Evolutionary conservation across 1,140 invertebrate species (phyloP).

Genomic region (Procambarus virginalis): DNA sequence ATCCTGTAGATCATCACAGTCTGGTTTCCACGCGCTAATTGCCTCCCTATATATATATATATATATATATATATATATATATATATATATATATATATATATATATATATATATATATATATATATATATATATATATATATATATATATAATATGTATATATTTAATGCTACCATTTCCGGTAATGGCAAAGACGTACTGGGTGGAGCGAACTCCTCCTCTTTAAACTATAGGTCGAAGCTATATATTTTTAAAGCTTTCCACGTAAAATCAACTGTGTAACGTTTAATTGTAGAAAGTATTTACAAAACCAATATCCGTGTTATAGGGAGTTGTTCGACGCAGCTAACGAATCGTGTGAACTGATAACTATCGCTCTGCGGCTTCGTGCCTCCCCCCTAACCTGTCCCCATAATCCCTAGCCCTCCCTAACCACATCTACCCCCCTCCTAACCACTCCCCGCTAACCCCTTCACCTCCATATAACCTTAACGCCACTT

Average conservation of each 20-base stretch:
- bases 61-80: constrained; percentile 4
- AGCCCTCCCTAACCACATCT: too few relatives aligned
- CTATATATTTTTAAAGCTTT: not conserved
- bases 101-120: constrained; percentile 27
- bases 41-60: not conserved
- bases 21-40: constrained; percentile 15
- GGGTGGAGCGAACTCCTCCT: not conserved
- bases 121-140: constrained; percentile 28
- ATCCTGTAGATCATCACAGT: constrained; percentile 4
- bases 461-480: too few relatives aligned
- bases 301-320: constrained; percentile 51
- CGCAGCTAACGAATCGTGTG: constrained; percentile 58
- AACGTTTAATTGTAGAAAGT: constrained; percentile 58
- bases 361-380: constrained; percentile 36
- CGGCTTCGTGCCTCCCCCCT: not conserved
- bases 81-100: constrained; percentile 11
- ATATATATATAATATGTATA: too few relatives aligned
- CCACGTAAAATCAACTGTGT: not conserved
- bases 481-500: too few relatives aligned
- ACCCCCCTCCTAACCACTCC: too few relatives aligned
- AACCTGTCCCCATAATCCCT: not conserved
- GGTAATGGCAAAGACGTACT: not conserved
- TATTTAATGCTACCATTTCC: not conserved
- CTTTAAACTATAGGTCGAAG: not conserved
- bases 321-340: constrained; percentile 22